Conservation (phyloP, 2,888 invertebrate species). For the Phymatocera aterrima region DNA sequence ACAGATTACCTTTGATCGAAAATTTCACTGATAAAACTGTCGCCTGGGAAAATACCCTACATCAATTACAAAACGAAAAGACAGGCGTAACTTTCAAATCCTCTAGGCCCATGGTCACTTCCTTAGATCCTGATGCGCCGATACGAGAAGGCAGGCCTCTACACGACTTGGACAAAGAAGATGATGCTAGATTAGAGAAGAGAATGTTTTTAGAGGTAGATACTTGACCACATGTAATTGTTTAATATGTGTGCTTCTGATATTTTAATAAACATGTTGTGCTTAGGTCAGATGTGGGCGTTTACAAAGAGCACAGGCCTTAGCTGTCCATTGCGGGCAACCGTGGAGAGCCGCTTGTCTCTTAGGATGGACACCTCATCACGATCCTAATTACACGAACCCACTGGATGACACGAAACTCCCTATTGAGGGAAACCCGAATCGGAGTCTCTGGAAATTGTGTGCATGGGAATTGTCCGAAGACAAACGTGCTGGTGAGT, state of each 20-base stretch:
- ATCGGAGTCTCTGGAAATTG: conserved; percentile 87
- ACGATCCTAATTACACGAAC: conserved; percentile 86
- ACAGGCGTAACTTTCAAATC: conserved; percentile 79
- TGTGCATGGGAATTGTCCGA: conserved; percentile 80
- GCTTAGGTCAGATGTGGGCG: conserved; percentile 90
- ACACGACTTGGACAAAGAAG: conserved; percentile 92
- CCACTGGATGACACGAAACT: conserved; percentile 69
- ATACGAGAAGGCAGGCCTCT: conserved; percentile 85
- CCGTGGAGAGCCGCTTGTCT: conserved; percentile 93
- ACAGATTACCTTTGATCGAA: conserved; percentile 76
- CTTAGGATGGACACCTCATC: conserved; percentile 92
- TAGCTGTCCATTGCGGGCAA: conserved; percentile 92
- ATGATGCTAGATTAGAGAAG: conserved; percentile 78
- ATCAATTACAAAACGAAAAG: conserved; percentile 80
- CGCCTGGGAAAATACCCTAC: conserved; percentile 95
- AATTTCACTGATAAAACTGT: conserved; percentile 89
- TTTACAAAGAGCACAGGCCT: conserved; percentile 88
- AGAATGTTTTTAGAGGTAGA: conserved; percentile 71
- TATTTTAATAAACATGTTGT: conserved; percentile 72
- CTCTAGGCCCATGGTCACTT: conserved; percentile 79
- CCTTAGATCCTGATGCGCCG: conserved; percentile 94
- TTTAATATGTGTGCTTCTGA: neutral
- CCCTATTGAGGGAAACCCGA: conserved; percentile 88
- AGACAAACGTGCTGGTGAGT: conserved; percentile 67
- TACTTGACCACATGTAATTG: neutral